Evolutionary conservation across 2,113 vertebrate species (phyloP), one percentile per base, ranked within the genome.

Genomic region (Brachirus orientalis): DNA sequence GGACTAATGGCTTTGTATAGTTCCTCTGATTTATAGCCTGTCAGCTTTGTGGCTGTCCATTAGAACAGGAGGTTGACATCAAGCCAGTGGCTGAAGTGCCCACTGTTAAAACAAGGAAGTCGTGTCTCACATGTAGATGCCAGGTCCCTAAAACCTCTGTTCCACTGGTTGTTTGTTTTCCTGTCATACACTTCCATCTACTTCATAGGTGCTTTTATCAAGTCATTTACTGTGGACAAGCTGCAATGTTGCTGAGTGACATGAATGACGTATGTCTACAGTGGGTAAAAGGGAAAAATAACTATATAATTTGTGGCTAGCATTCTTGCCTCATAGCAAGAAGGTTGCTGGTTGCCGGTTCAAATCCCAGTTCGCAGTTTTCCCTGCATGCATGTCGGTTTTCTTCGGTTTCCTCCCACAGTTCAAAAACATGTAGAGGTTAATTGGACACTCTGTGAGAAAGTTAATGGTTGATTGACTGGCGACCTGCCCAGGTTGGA

Each of bases 1-100:
- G 75, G 72, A 89, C 91, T 90, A 93, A 92, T 92, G 91, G 89
- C 72, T 86, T 90, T 89, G 86, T 79, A 80, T 85, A 83, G 85
- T 87, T 74, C 59, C 51, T 56, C 69, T 90, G 89, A 92, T 91
- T 91, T 92, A 91, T 75, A 28, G 70, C 86, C 80, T 75, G 85
- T 91, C 87, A 82, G 83, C 78, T 88, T 85, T 80, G 86, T 79
- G 80, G 88, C 86, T 82, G 85, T 90, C 84, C 83, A 89, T 92
- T 90, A 90, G 89, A 88, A 81, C 47, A 61, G 62, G 58, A 85
- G 79, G 79, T 78, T 92, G 88, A 91, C 89, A 86, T 72, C 40
- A 52, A 86, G 86, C 90, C 90, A 87, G 79, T 63, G 69, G 80
- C 86, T 84, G 83, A 75, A 75, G 75, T 70, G 84, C 77, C 73